Conservation (phyloP, 2,113 vertebrate species). For the Acrocephalus arundinaceus region DNA sequence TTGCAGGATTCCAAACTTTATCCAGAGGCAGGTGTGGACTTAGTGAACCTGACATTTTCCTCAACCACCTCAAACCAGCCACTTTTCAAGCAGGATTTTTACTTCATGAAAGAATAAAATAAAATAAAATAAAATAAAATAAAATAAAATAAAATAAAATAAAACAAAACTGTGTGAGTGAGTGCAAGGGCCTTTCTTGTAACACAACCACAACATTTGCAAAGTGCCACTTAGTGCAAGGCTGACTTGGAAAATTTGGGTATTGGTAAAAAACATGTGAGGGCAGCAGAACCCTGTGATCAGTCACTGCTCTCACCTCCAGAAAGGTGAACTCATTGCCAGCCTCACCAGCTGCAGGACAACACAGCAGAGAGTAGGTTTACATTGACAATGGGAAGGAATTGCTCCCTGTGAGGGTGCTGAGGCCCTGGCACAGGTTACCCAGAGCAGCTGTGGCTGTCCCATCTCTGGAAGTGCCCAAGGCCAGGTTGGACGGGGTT, state of each 20-base stretch:
- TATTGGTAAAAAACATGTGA: background rate
- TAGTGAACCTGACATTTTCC: background rate
- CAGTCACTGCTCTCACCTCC: background rate
- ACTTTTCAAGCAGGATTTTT: background rate
- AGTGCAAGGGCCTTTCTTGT: background rate
- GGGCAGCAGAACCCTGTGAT: background rate
- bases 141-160: background rate
- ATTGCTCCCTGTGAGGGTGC: background rate
- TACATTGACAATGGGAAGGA: background rate
- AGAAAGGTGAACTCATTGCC: rapidly evolving
- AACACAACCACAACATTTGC: background rate
- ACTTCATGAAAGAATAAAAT: background rate
- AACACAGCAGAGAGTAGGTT: background rate
- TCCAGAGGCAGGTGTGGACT: background rate
- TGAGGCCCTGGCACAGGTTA: background rate
- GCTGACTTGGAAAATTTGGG: background rate
- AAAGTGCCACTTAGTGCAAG: background rate
- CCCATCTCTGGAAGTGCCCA: background rate
- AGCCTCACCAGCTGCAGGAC: background rate
- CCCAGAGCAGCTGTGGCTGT: background rate
- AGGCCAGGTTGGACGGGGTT: rapidly evolving
- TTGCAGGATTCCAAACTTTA: background rate
- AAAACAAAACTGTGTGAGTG: background rate
- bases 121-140: background rate
- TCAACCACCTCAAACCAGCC: background rate